Base-by-base conservation (phyloP, 1,140 invertebrate species). In the Thaumatotibia leucotreta region DNA sequence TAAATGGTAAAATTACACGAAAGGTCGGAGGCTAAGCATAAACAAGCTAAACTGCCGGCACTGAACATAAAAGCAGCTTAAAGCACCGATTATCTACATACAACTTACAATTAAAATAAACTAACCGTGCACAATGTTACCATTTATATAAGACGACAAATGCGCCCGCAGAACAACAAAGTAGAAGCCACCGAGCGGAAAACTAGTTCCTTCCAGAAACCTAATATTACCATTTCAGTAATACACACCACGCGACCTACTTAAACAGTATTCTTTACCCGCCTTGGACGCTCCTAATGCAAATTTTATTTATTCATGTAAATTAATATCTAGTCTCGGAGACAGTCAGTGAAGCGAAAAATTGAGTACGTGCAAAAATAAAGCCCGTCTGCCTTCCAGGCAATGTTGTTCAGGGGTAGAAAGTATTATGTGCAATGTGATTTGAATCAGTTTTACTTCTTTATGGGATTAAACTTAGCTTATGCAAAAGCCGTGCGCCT, bases 221-320 rank as follows among this genome's bases (percentile, higher is more conserved):
- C 62, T 24, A 63, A 49, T 27, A 63, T 63, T 63, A 14, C 23
- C 17, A 63, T 63, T 45, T 24, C 31, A 32, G 31, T 17, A 61
- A 35, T 62, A 32, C 31, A 32, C 29, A 62, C 29, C 31, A 62
- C 73, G 63, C 67, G 70, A 61, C 78, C 82, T 79, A 79, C 72
- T 84, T 77, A 74, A 81, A 78, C 79, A 79, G 76, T 85, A 85
- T 82, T 78, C 77, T 82, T 82, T 77, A 71, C 77, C 66, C 69
- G 74, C 72, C 77, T 83, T 66, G 76, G 78, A 81, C 82, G 83
- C 84, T 87, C 69, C 84, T 87, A 86, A 89, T 90, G 88, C 86
- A 90, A 90, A 90, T 90, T 89, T 88, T 89, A 90, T 90, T 90
- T 90, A 90, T 90, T 84, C 86, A 90, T 90, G 88, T 89, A 90